These are phyloP conservation scores for Varanus salvator DNA, from an alignment of 2,113 vertebrate species.

Conservation along the genomic window DNA sequence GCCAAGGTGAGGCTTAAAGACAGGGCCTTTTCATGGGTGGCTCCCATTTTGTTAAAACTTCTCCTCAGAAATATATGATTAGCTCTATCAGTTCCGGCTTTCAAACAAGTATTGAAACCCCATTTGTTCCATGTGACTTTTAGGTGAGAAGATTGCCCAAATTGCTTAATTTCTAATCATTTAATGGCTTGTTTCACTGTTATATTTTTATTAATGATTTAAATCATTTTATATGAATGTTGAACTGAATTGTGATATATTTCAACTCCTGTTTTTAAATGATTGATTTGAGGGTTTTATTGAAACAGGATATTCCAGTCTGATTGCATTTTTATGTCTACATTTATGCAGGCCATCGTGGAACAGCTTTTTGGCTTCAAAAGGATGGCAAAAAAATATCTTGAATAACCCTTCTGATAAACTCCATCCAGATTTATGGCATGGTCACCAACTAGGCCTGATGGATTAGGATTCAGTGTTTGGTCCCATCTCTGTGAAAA, in stretches of 20 bases:
- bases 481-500: not conserved
- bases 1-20: not conserved
- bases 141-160: not conserved
- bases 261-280: not conserved
- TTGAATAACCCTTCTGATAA: not conserved
- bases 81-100: not conserved
- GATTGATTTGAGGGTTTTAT: not conserved
- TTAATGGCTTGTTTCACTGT: not conserved
- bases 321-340: not conserved
- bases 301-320: not conserved
- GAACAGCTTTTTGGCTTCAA: not conserved
- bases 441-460: no score
- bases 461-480: not conserved
- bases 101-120: not conserved
- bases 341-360: not conserved
- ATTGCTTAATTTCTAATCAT: not conserved
- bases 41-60: not conserved
- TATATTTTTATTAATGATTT: not conserved
- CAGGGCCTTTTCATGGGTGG: not conserved
- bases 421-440: not conserved
- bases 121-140: not conserved
- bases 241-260: not conserved
- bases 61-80: not conserved
- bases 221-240: not conserved
- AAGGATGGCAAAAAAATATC: not conserved